Percentiles rank a stretch among this genome's conserved stretches.
Evolutionary conservation across 2,888 invertebrate genomes (phyloP).

Genomic region (Drosophila birchii): DNA sequence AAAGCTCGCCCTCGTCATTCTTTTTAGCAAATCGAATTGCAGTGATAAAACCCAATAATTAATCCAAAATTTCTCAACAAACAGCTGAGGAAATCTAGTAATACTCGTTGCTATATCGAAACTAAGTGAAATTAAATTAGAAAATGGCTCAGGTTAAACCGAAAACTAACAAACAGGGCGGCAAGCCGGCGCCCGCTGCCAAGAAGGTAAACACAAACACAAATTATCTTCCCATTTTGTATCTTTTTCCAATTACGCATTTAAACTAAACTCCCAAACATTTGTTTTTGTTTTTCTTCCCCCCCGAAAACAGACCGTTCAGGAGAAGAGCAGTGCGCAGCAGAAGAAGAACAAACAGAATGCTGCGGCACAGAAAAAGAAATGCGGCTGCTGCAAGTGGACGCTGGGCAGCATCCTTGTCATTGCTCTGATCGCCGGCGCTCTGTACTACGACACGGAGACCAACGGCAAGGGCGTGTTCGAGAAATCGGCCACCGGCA

Average conservation of each 20-base stretch:
- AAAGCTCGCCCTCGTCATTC: conserved; percentile 41
- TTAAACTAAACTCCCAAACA: too few species aligned
- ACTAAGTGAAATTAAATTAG: conserved; percentile 68
- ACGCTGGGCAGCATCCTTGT: conserved; percentile 88
- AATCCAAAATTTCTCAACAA: conserved; percentile 13
- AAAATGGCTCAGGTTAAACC: conserved; percentile 84
- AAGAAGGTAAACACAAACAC: conserved; percentile 82
- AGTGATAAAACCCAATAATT: conserved; percentile 8
- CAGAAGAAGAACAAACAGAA: conserved; percentile 81
- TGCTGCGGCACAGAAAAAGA: conserved; percentile 70
- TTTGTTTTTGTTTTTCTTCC: neutral
- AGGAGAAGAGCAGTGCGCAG: conserved; percentile 81
- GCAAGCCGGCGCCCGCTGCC: conserved; percentile 78
- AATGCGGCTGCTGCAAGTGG: conserved; percentile 87
- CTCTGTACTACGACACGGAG: conserved; percentile 88
- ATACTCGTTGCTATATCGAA: conserved; percentile 50
- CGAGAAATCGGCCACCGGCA: conserved; percentile 89
- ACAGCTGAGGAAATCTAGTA: conserved; percentile 49
- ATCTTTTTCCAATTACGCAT: neutral
- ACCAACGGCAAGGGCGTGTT: conserved; percentile 89
- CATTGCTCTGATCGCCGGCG: conserved; percentile 86
- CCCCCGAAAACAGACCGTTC: conserved; percentile 63
- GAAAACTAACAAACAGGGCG: conserved; percentile 84
- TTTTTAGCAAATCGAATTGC: conserved; percentile 30
- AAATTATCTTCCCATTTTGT: neutral